Base-by-base conservation (phyloP, 1,140 invertebrate species). In the Cotesia vestalis region DNA sequence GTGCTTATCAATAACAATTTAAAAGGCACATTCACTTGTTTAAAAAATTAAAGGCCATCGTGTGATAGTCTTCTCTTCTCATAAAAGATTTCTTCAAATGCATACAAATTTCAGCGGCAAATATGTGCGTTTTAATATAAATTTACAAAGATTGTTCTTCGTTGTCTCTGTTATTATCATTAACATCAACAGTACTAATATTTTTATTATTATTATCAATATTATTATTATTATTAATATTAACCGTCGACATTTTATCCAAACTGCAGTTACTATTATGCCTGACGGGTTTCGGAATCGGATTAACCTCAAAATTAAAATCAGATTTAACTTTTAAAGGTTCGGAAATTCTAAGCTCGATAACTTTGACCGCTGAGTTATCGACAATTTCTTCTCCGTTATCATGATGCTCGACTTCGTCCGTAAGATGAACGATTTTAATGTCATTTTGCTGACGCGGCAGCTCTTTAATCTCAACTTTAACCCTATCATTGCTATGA, bases 311-410 rank as follows among this genome's bases (percentile, higher is more conserved):
- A 1, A 36, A 27, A 0, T 81, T 52, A 2, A 80, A 73, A 8
- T 84, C 78, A 0, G 81, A 73, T 53, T 74, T 80, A 1, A 75
- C 74, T 57, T 38, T 82, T 11, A 86, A 84, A 6, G 84, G 84
- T 51, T 86, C 84, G 0, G 81, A 79, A 68, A 86, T 86, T n/a
- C 85, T 84, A 46, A 85, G 59, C 38, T 86, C 84, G 27, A 85
- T 83, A 5, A 85, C 77, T 71, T 86, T 85, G 0, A 86, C 77
- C 1, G 82, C 74, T 11, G 72, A 11, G 0, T 80, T 14, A 5
- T 66, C 14, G 8, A 8, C 4, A 27, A 4, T 27, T 27, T 20
- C 8, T 8, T 4, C 57, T 9, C 20, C 5, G 12, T 6, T 53
- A 14, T 35, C 72, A 63, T 27, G 27, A 27, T 27, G 27, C 27